Base-by-base conservation (phyloP, 2,888 invertebrate genomes). In the Tetragnatha montana region DNA sequence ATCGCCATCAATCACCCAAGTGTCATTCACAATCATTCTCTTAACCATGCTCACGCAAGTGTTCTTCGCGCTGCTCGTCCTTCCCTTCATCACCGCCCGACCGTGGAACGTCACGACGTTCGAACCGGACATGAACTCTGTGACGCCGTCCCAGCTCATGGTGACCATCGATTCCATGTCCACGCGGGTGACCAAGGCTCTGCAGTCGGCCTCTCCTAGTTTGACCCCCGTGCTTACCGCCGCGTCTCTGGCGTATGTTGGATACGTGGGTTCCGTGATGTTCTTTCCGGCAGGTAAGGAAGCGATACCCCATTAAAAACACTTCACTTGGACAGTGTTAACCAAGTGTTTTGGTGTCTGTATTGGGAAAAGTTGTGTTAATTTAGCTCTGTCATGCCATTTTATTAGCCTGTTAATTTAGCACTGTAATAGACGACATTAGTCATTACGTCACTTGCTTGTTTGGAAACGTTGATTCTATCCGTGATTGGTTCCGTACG, bases 261-360 rank as follows among this genome's bases (percentile, higher is more conserved):
- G 75, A 14, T 88, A 88, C 10, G 82, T 88, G 4, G 88, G 47
- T 19, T 83, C 88, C 0, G 88, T 88, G 47, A 71, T 88, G 83
- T 21, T 83, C 19, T 35, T 60, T 8, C 60, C 60, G 8, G 12
- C 60, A 35, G 35, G 35, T 35, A 35, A n/a, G n/a, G n/a, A n/a
- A n/a, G n/a, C n/a, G n/a, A n/a, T n/a, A n/a, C n/a, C n/a, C n/a
- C n/a, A n/a, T n/a, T n/a, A n/a, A n/a, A n/a, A n/a, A n/a, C n/a
- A n/a, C n/a, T n/a, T n/a, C 35, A 35, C 35, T 35, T 2, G 4
- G 35, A 4, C 4, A 4, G 1, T 35, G 35, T 35, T 35, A 35
- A 35, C 35, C 1, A 35, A 35, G 35, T 35, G 35, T 35, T 35
- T 2, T 35, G 4, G 4, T 35, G 35, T 4, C 1, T 35, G 35